Evolutionary conservation across 2,888 invertebrate species (phyloP).

Genomic region (Philaethria dido): DNA sequence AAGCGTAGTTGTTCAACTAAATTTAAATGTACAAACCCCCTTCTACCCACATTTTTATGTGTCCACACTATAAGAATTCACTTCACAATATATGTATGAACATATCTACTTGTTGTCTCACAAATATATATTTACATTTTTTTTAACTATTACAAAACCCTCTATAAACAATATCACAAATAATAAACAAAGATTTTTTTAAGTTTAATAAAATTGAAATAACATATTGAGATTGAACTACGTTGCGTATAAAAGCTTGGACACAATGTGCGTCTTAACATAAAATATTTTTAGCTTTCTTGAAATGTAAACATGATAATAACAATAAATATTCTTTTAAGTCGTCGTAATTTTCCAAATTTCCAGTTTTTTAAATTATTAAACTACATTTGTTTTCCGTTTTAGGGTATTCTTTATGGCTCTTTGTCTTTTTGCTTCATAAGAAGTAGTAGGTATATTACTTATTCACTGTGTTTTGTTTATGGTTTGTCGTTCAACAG

Average conservation of each 20-base stretch:
- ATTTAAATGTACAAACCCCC: conserved; percentile 33
- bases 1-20: conserved; percentile 34
- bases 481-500: background rate
- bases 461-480: background rate
- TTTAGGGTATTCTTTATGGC: background rate
- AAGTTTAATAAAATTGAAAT: background rate
- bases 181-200: background rate
- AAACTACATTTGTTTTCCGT: background rate
- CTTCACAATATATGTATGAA: background rate
- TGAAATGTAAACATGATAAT: conserved; percentile 31
- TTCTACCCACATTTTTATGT: conserved; percentile 1
- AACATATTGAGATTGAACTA: background rate
- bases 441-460: background rate
- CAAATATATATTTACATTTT: background rate
- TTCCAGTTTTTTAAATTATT: conserved; percentile 8
- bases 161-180: background rate
- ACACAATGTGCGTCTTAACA: conserved; percentile 16
- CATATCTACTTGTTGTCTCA: background rate
- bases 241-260: background rate
- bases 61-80: background rate
- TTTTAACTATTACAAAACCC: background rate
- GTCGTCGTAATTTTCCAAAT: conserved; percentile 1
- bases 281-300: conserved; percentile 30
- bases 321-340: conserved; percentile 25
- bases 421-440: background rate